Evolutionary conservation across 2,797 vertebrate species (phyloP).

Genomic region (Cyprinodon diabolis): DNA sequence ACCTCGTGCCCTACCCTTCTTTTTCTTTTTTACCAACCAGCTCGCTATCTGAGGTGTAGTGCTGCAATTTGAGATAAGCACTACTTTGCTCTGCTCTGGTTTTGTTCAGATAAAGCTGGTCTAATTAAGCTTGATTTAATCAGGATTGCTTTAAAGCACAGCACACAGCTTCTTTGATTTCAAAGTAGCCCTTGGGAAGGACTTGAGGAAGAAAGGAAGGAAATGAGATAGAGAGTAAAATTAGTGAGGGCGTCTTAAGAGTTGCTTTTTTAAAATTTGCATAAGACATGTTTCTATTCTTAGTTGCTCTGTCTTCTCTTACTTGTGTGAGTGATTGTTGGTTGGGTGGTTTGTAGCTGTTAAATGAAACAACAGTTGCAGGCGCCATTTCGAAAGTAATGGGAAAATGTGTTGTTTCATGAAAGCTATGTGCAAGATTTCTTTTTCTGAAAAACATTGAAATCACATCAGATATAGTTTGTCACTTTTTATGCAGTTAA

Average conservation of each 20-base stretch:
- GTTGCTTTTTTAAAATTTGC: conserved; percentile 62
- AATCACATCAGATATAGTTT: background rate
- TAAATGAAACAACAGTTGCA: conserved; percentile 34
- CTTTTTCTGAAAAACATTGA: too few species aligned
- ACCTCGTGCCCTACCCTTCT: conserved; percentile 42
- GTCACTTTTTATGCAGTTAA: background rate
- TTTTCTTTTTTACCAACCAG: conserved; percentile 54
- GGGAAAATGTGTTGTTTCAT: conserved; percentile 58
- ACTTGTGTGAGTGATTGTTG: conserved; percentile 53
- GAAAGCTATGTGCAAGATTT: conserved; percentile 22
- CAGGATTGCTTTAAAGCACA: conserved; percentile 80
- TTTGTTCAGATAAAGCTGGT: conserved; percentile 81
- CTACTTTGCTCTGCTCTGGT: conserved; percentile 75
- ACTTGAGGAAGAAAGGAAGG: conserved; percentile 72
- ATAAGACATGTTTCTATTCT: conserved; percentile 71
- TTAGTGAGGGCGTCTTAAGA: conserved; percentile 62
- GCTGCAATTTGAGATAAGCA: conserved; percentile 83
- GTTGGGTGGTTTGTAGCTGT: conserved; percentile 49
- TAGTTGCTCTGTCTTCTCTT: conserved; percentile 48
- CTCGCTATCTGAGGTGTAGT: conserved; percentile 74
- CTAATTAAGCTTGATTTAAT: conserved; percentile 87
- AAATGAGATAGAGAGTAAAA: conserved; percentile 69
- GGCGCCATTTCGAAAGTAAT: conserved; percentile 38
- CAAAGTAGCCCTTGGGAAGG: conserved; percentile 76
- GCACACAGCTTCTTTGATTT: conserved; percentile 79